A percentile compares a stretch with the other conserved stretches of the same genome.
Conservation (phyloP, 2,113 vertebrate species). For the Entomyzon cyanotis region DNA sequence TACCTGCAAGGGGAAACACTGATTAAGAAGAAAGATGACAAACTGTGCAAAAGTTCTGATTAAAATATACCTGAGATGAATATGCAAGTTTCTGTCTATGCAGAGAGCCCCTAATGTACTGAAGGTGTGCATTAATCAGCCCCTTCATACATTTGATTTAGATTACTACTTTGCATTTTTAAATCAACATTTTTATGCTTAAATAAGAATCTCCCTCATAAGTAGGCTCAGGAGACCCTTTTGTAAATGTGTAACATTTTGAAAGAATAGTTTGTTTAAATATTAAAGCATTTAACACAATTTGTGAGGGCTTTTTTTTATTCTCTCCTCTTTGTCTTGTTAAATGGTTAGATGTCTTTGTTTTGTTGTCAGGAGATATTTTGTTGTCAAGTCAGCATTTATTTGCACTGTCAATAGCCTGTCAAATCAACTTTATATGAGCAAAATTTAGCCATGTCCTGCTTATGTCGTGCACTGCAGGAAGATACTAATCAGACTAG, state of each 20-base stretch:
- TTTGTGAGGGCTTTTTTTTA: not conserved
- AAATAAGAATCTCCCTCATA: not conserved
- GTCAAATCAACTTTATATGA: not conserved
- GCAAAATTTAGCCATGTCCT: not conserved
- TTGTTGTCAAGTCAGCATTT: not conserved
- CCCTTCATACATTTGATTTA: not conserved
- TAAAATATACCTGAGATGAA: not conserved
- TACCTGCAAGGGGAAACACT: not conserved
- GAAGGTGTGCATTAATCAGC: not conserved
- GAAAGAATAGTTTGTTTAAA: constrained; percentile 7
- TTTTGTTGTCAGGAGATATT: not conserved
- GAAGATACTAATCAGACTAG: not conserved
- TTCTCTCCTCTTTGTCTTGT: not conserved
- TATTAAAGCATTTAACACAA: not conserved
- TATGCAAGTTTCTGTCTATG: not conserved
- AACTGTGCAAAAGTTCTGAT: constrained; percentile 22
- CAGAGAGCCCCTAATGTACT: not conserved
- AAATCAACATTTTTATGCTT: not conserved
- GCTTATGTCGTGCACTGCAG: not conserved
- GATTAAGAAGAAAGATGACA: constrained; percentile 15
- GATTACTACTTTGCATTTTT: constrained; percentile 18
- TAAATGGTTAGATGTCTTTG: not conserved
- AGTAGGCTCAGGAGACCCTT: not conserved
- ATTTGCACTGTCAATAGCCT: not conserved
- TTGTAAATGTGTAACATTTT: not conserved